A percentile compares a stretch with the other conserved stretches of the same genome.
These are phyloP conservation scores for Eueides isabella DNA, from an alignment of 1,140 invertebrate genomes.

Conservation along the genomic window DNA sequence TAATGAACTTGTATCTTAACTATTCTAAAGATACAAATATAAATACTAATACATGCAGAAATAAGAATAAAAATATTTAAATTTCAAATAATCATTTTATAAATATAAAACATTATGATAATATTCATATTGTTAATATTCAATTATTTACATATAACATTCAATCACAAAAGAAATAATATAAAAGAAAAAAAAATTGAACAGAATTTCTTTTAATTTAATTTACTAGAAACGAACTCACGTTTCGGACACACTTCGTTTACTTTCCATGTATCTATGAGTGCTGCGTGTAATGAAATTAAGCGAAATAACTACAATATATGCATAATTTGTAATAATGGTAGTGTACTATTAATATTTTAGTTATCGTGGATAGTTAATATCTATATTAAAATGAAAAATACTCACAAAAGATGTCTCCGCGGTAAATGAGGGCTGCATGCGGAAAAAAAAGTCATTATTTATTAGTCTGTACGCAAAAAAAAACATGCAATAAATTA, in stretches of 20 bases:
- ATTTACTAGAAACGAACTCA: slow-evolving; percentile 50
- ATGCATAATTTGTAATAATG: slow-evolving; percentile 10
- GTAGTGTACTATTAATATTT: not conserved
- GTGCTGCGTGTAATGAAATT: slow-evolving; percentile 69
- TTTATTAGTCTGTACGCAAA: slow-evolving; percentile 57
- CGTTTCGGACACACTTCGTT: slow-evolving; percentile 77
- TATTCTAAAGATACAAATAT: no score
- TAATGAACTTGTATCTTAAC: no score
- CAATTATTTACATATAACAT: no score
- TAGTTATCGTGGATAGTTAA: not conserved
- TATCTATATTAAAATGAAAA: slow-evolving; percentile 23
- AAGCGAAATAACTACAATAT: slow-evolving; percentile 17
- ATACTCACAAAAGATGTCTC: slow-evolving; percentile 81
- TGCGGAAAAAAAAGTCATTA: slow-evolving; percentile 72
- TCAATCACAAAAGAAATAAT: no score
- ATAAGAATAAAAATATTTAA: no score
- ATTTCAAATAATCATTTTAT: no score
- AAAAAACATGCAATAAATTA: slow-evolving; percentile 33
- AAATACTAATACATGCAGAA: no score
- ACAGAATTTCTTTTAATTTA: not conserved
- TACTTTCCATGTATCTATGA: slow-evolving; percentile 76
- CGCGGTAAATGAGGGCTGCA: slow-evolving; percentile 81
- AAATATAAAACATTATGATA: no score
- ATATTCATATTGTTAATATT: no score
- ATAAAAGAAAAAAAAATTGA: no score